Percentiles rank a stretch among this genome's conserved stretches.
phyloP scores from a whole-genome alignment of 2,113 vertebrate species.

The Triplophysa siluroides region DNA sequence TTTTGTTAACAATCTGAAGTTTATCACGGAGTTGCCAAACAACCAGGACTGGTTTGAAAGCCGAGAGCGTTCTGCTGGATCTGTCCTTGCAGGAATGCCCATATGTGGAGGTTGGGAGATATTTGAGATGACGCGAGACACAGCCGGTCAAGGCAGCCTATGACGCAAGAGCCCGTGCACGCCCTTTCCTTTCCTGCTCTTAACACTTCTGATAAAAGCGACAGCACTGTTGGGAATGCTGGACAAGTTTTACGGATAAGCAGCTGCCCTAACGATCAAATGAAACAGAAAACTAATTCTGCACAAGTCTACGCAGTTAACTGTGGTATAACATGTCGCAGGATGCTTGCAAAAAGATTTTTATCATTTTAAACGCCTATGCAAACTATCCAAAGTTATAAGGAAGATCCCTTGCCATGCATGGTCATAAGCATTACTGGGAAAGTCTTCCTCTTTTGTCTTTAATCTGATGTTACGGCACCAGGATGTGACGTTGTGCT shows the following conservation, averaged over 20 bases:
- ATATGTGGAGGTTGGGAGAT: constrained; percentile 27
- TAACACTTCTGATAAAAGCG: neutral
- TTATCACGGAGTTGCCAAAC: neutral
- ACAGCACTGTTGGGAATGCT: constrained; percentile 12
- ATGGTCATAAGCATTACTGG: neutral
- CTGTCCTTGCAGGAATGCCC: constrained; percentile 33
- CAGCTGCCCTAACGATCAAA: too few species aligned
- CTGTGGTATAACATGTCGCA: neutral
- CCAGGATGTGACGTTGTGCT: neutral
- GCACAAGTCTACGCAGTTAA: neutral
- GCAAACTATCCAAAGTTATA: neutral
- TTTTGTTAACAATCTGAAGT: neutral
- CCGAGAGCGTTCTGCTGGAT: neutral
- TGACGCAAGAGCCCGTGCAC: constrained; percentile 10
- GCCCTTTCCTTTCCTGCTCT: neutral
- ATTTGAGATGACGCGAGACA: constrained; percentile 35
- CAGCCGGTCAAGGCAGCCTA: constrained; percentile 24
- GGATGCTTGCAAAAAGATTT: neutral
- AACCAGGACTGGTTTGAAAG: neutral
- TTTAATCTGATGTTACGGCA: neutral
- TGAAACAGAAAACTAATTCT: neutral
- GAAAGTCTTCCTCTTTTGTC: neutral
- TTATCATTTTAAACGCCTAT: neutral
- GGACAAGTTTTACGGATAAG: neutral
- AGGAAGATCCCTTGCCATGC: neutral